These are phyloP conservation scores for Scrobipalpa costella DNA, from an alignment of 2,888 invertebrate species.

Conservation along the genomic window DNA sequence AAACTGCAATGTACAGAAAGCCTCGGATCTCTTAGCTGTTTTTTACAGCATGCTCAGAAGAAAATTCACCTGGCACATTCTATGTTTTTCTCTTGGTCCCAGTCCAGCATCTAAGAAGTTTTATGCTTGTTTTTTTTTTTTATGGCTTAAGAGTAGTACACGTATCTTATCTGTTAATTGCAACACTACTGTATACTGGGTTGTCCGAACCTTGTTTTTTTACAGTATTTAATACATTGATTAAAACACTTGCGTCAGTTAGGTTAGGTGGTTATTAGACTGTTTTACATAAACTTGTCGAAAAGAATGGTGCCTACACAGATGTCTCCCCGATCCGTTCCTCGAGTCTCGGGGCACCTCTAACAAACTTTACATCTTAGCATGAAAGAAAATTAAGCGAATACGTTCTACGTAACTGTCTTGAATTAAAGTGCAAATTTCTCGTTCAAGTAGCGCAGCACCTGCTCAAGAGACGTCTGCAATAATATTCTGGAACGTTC, in stretches of 20 bases:
- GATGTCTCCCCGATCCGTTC: background rate
- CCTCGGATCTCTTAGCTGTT: too few relatives aligned
- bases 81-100: too few relatives aligned
- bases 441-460: constrained; percentile 38
- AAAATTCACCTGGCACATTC: too few relatives aligned
- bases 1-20: too few relatives aligned
- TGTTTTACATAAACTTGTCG: background rate
- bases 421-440: constrained; percentile 40
- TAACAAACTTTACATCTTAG: constrained; percentile 16
- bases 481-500: constrained; percentile 55
- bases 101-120: too few relatives aligned
- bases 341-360: background rate
- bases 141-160: too few relatives aligned
- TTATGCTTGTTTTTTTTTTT: too few relatives aligned
- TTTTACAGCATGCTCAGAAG: too few relatives aligned
- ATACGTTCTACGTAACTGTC: constrained; percentile 12
- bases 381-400: constrained; percentile 19
- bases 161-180: too few relatives aligned
- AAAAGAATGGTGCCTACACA: background rate
- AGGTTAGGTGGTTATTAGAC: background rate
- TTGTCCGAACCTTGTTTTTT: too few relatives aligned
- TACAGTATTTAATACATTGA: too few relatives aligned
- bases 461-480: constrained; percentile 53
- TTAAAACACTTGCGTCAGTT: background rate
- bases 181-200: too few relatives aligned